Conservation (phyloP, 2,113 vertebrate species). For the Ailuropoda melanoleuca region DNA sequence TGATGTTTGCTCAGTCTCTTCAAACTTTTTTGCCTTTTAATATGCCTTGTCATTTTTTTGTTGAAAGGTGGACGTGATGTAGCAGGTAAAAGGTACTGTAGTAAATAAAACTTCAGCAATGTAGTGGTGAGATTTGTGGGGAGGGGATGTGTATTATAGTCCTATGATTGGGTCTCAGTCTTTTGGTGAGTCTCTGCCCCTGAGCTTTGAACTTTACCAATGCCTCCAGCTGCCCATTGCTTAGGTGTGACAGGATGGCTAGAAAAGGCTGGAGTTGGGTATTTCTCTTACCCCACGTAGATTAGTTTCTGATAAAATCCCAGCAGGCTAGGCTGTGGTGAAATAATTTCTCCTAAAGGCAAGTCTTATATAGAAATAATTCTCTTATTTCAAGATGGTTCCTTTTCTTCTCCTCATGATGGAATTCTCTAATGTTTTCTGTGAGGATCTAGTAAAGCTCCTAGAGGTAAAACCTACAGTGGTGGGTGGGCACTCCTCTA, state of each 20-base stretch:
- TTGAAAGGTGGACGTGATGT: background rate
- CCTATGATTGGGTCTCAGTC: background rate
- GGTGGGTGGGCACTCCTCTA: background rate
- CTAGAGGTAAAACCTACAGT: background rate
- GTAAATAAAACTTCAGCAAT: background rate
- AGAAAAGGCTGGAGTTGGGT: background rate
- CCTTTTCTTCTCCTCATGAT: background rate
- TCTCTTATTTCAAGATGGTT: background rate
- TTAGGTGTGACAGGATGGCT: background rate
- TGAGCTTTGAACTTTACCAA: background rate
- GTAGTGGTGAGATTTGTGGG: background rate
- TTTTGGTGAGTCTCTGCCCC: background rate
- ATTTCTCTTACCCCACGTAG: background rate
- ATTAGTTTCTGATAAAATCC: background rate
- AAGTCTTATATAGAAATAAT: background rate
- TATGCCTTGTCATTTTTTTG: background rate
- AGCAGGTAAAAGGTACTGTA: background rate
- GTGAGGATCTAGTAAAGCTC: background rate
- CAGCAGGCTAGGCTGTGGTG: background rate
- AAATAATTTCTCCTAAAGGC: background rate
- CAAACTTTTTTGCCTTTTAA: background rate
- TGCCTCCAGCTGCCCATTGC: background rate
- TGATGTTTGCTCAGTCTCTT: background rate
- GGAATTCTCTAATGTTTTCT: background rate
- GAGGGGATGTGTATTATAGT: background rate